phyloP scores from a whole-genome alignment of 2,888 invertebrate genomes.

The Caenorhabditis parvicauda region DNA sequence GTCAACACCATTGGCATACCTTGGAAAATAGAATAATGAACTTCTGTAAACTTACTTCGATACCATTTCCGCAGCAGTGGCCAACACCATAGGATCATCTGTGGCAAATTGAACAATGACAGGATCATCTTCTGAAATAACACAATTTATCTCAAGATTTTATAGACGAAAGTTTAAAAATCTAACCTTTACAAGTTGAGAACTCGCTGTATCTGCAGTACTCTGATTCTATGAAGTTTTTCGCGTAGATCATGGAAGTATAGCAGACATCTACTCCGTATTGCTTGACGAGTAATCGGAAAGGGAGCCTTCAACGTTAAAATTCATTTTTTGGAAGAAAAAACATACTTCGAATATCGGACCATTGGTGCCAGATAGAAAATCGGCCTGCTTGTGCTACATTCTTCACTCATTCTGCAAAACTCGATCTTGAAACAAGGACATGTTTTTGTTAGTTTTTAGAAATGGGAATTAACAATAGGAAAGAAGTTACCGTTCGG shows the following conservation, averaged over 20 bases:
- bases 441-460: neutral
- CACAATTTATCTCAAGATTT: neutral
- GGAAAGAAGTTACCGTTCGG: neutral
- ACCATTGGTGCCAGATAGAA: constrained; percentile 82
- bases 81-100: constrained; percentile 78
- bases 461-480: neutral
- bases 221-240: constrained; percentile 81
- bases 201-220: constrained; percentile 74
- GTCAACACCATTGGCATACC: constrained; percentile 86
- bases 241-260: constrained; percentile 94
- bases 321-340: neutral
- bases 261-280: constrained; percentile 86
- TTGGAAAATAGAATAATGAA: constrained; percentile 52
- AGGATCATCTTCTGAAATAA: constrained; percentile 74
- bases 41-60: constrained; percentile 70
- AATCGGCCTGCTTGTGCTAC: constrained; percentile 26
- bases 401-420: neutral
- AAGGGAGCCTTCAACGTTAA: constrained; percentile 71
- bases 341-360: constrained; percentile 78
- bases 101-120: constrained; percentile 92
- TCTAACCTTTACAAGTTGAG: constrained; percentile 63
- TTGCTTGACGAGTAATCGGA: constrained; percentile 75
- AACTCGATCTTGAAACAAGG: neutral
- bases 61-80: constrained; percentile 80
- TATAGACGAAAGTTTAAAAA: neutral